Conservation (phyloP, 2,113 vertebrate species). For the Excalfactoria chinensis region DNA sequence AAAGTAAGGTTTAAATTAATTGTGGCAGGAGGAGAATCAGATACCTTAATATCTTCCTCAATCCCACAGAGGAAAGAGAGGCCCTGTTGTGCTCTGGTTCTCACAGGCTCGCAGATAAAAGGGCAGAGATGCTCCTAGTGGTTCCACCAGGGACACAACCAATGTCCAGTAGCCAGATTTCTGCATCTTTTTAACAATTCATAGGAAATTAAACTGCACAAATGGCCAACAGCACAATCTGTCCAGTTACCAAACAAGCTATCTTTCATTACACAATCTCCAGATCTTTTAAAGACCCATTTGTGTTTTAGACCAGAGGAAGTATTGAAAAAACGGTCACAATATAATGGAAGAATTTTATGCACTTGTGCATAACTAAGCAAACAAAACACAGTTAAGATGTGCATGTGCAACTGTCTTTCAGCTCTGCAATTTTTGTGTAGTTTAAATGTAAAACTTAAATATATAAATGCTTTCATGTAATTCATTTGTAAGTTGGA, state of each 20-base stretch:
- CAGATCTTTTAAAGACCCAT: not conserved
- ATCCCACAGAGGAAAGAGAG: not conserved
- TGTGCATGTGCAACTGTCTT: not conserved
- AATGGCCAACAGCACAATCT: not conserved
- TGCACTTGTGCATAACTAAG: not conserved
- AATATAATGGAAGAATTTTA: not conserved
- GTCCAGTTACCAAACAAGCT: not conserved
- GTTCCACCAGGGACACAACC: not conserved
- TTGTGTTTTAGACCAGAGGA: not conserved
- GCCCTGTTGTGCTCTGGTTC: not conserved
- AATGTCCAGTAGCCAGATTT: not conserved
- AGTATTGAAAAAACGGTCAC: not conserved
- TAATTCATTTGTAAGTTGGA: constrained; percentile 32
- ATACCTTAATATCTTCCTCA: not conserved
- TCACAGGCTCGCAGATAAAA: not conserved
- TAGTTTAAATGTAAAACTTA: not conserved
- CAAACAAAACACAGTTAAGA: not conserved
- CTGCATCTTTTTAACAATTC: not conserved
- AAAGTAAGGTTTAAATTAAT: not conserved
- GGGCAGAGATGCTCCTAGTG: not conserved
- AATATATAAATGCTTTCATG: not conserved
- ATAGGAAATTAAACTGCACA: not conserved
- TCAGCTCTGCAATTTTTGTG: not conserved
- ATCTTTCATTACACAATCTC: not conserved
- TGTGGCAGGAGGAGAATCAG: not conserved